phyloP scores from a whole-genome alignment of 2,797 vertebrate species.

The Austrolebias charrua region DNA sequence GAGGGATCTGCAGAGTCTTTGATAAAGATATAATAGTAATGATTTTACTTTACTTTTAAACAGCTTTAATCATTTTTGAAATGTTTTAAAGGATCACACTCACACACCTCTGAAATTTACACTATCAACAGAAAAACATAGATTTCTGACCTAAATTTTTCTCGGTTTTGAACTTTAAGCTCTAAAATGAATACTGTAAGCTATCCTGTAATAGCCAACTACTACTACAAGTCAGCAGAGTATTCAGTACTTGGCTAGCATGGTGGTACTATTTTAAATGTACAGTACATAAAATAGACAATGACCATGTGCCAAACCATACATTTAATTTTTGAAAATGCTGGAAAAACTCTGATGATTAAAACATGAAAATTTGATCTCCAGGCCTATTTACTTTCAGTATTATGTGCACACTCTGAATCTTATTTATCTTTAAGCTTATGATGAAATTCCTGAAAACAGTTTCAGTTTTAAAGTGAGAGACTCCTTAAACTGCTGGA shows the following conservation, averaged over 20 bases:
- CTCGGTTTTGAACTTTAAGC: not conserved
- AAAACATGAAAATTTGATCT: no score
- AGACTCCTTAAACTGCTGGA: no score
- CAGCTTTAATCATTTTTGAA: not conserved
- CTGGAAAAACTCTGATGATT: no score
- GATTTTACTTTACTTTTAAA: no score
- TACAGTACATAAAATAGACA: no score
- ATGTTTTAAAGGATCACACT: not conserved
- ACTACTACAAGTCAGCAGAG: not conserved
- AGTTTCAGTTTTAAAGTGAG: not conserved
- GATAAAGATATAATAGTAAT: no score
- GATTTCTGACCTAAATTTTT: not conserved
- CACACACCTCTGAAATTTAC: not conserved
- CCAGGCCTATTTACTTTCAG: not conserved
- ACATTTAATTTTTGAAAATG: no score
- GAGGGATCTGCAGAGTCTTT: no score
- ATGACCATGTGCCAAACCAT: no score
- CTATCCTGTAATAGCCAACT: not conserved
- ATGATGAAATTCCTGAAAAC: not conserved
- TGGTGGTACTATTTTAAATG: not conserved
- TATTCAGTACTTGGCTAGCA: not conserved
- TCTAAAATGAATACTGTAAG: not conserved
- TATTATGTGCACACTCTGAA: not conserved
- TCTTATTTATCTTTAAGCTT: not conserved
- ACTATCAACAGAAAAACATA: not conserved